Evolutionary conservation across 2,113 vertebrate species (phyloP), one percentile per base, ranked within the genome.

Genomic region (Gobiocypris rarus): DNA sequence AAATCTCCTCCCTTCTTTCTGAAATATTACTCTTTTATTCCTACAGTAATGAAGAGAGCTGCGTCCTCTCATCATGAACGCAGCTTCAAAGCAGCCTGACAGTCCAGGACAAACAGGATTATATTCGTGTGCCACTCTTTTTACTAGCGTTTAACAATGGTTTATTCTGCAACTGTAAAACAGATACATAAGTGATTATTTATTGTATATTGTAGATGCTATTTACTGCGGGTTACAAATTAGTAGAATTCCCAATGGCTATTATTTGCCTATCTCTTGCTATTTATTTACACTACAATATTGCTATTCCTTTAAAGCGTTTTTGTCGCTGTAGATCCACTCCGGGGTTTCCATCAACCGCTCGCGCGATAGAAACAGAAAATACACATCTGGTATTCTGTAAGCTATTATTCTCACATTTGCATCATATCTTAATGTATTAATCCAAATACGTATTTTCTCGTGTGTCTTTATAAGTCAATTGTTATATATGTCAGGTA

Each of bases 1-100:
- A 87, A 90, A 90, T 88, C 91, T 77, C 92, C 92, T 90, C 91
- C 93, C 90, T 90, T 87, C 84, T 84, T 83, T 87, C 82, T 91
- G 83, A 89, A 89, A 90, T 89, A 89, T 89, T 84, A 89, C 91
- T 89, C 43, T 31, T 67, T 67, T 19, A 63, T 34, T 80, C 45
- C 43, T 80, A 13, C 24, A 80, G 77, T 80, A 50, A 48, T 14
- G 43, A 67, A 19, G 31, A 17, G 19, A 80, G 77, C 24, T 48
- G 41, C 34, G 14, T 50, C 38, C 59, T 22, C 22, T 59, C 75
- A 24, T 61, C 54, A 56, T 3, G 17, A 78, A 22, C 24, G 45
- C 73, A 31, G 48, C 73, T 75, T 31, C 73, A 22, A 0, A 75
- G 73, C 48, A 73, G 69, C 41, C 70, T 73, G 67, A 70, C 67